Evolutionary conservation across 2,888 invertebrate genomes (phyloP), one percentile per base, ranked within the genome.

Genomic region (Xestoiulus laeticollis): DNA sequence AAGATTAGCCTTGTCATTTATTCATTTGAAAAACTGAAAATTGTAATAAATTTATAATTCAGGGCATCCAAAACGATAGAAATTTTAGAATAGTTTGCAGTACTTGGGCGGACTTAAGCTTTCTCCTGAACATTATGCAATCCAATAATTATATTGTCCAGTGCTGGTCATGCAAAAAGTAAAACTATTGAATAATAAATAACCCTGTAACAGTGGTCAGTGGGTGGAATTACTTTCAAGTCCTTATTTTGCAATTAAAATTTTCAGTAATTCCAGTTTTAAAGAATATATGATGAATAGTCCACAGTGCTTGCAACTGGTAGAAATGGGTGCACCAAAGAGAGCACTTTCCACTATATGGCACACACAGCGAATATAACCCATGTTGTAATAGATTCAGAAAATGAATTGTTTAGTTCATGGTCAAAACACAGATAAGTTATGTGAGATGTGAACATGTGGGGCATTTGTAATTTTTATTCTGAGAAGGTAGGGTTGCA

Each of bases 401-500:
- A 26, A 78, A 78, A 78, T 19, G 59, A 78, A 78, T 4, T 30
- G 78, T 78, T 14, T 26, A 78, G 78, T 78, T 78, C 78, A 78
- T 78, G 78, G 78, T 26, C 78, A 78, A 78, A 78, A 78, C 30
- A 14, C 14, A 16, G 48, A 78, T 78, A 78, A 78, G 78, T 78
- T 78, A 78, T 78, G 2, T 10, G 78, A 78, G 78, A 78, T 22
- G 78, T 78, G 30, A 78, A 78, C 78, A 78, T 78, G 78, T 78
- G 78, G 78, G 78, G 78, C 78, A 78, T 30, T 78, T 78, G 30
- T 78, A 78, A 30, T 78, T 78, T 78, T 78, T 78, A 78, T 78
- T 78, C 22, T 30, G 78, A 78, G 78, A 78, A 78, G 78, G 78
- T 78, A 78, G 78, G 78, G 78, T 78, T 78, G 78, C 26, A 78